Conservation (phyloP, 2,888 invertebrate species). For the Lottia gigantea region DNA sequence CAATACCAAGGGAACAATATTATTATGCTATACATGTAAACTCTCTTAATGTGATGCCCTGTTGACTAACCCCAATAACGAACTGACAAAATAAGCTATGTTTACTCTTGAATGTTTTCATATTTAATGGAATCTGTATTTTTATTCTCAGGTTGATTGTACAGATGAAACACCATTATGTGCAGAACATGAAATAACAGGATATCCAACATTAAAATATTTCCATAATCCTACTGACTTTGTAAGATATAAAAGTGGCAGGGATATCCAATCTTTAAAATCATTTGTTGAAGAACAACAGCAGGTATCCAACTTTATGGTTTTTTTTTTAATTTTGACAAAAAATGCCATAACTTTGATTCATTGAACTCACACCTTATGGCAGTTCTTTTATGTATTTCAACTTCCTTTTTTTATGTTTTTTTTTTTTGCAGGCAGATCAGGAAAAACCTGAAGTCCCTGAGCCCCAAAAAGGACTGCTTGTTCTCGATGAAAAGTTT, state of each 20-base stretch:
- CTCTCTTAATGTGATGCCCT: too few relatives aligned
- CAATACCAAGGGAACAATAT: too few relatives aligned
- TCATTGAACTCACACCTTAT: too few relatives aligned
- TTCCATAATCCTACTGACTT: slow-evolving; percentile 79
- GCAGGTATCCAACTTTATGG: slow-evolving; percentile 23
- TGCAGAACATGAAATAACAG: slow-evolving; percentile 51
- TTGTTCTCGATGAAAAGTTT: slow-evolving; percentile 78
- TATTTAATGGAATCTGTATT: neutral
- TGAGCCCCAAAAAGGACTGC: slow-evolving; percentile 23
- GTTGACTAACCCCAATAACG: too few relatives aligned
- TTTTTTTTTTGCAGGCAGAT: slow-evolving; percentile 5
- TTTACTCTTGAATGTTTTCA: too few relatives aligned
- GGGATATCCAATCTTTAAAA: slow-evolving; percentile 48
- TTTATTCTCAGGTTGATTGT: slow-evolving; percentile 54
- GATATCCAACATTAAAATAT: slow-evolving; percentile 74
- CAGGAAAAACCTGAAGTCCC: slow-evolving; percentile 13
- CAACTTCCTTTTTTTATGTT: neutral
- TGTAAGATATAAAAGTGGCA: slow-evolving; percentile 78
- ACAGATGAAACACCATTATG: slow-evolving; percentile 54
- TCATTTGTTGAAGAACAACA: slow-evolving; percentile 47
- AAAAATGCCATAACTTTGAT: too few relatives aligned
- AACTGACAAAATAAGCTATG: too few relatives aligned
- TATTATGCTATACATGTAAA: too few relatives aligned
- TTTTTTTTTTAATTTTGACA: too few relatives aligned
- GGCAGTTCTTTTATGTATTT: too few relatives aligned